phyloP scores from a whole-genome alignment of 2,113 vertebrate species.

The Xenopus borealis region DNA sequence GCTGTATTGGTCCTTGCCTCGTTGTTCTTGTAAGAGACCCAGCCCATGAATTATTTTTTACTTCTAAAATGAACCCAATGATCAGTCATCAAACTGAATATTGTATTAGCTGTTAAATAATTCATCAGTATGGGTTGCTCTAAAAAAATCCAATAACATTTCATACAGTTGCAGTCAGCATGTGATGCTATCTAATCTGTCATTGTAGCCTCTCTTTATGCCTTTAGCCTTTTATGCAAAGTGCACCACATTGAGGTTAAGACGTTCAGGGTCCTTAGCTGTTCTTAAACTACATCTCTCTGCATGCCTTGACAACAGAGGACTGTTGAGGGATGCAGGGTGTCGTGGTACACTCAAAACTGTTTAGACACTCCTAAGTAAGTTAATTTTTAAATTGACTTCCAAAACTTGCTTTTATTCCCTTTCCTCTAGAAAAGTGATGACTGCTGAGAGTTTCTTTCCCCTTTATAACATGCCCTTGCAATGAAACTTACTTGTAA shows the following conservation, averaged over 20 bases:
- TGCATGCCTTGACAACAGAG: no score
- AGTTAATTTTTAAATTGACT: slow-evolving; percentile 28
- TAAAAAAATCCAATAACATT: slow-evolving; percentile 59
- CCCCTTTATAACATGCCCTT: slow-evolving; percentile 7
- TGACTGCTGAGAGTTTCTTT: slow-evolving; percentile 8
- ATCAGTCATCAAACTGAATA: slow-evolving; percentile 64
- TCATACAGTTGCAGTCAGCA: slow-evolving; percentile 55
- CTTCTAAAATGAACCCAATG: slow-evolving; percentile 61
- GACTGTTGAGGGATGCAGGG: no score
- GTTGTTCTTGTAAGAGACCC: no score
- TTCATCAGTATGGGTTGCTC: slow-evolving; percentile 59
- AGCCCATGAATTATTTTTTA: slow-evolving; percentile 16
- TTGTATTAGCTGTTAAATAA: slow-evolving; percentile 71
- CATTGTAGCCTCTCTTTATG: slow-evolving; percentile 39
- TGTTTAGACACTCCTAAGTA: no score
- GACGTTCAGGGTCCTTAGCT: slow-evolving; percentile 17
- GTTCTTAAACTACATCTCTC: no score
- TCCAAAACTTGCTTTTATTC: slow-evolving; percentile 24
- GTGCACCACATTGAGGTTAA: slow-evolving; percentile 31
- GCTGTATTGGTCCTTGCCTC: no score
- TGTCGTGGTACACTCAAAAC: no score
- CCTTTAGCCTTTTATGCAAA: no score
- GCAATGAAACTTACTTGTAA: slow-evolving; percentile 18
- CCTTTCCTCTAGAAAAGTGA: slow-evolving; percentile 17
- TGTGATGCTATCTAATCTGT: slow-evolving; percentile 66